These are phyloP conservation scores for Pachycephus smyrnensis DNA, from an alignment of 2,888 invertebrate genomes.

Conservation along the genomic window DNA sequence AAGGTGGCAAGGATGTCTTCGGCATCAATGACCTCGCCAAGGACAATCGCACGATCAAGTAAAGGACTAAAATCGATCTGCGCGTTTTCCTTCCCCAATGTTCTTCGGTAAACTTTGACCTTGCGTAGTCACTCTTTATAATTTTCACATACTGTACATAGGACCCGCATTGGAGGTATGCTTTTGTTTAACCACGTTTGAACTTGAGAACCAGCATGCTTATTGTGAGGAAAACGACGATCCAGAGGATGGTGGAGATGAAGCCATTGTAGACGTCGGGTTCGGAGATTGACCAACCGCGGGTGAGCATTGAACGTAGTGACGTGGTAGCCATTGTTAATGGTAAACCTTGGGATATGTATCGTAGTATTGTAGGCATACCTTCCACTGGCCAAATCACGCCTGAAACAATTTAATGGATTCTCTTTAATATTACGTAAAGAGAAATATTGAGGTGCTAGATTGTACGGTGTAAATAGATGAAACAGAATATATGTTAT, in stretches of 20 bases:
- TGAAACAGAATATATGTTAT: too few relatives aligned
- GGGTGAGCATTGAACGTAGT: conserved; percentile 85
- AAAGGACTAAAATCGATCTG: too few relatives aligned
- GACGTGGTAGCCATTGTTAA: conserved; percentile 94
- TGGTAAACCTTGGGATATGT: conserved; percentile 86
- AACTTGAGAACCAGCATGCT: conserved; percentile 84
- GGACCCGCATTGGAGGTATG: neutral
- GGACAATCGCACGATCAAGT: too few relatives aligned
- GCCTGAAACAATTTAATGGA: conserved; percentile 68
- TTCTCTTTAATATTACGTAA: too few relatives aligned
- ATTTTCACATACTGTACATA: conserved; percentile 20
- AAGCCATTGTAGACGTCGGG: conserved; percentile 90
- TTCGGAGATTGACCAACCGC: conserved; percentile 87
- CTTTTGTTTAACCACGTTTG: conserved; percentile 77
- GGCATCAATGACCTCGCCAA: too few relatives aligned
- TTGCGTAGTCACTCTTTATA: conserved; percentile 12
- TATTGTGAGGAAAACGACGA: conserved; percentile 82
- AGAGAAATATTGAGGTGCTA: too few relatives aligned
- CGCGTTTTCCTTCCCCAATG: too few relatives aligned
- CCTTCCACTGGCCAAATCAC: conserved; percentile 98
- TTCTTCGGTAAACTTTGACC: too few relatives aligned
- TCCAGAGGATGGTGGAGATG: conserved; percentile 88
- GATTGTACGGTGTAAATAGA: too few relatives aligned
- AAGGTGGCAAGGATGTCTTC: too few relatives aligned
- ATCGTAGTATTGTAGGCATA: conserved; percentile 87